A percentile compares a stretch with the other conserved stretches of the same genome.
Evolutionary conservation across 2,797 vertebrate genomes (phyloP).

Genomic region (Tadarida brasiliensis): DNA sequence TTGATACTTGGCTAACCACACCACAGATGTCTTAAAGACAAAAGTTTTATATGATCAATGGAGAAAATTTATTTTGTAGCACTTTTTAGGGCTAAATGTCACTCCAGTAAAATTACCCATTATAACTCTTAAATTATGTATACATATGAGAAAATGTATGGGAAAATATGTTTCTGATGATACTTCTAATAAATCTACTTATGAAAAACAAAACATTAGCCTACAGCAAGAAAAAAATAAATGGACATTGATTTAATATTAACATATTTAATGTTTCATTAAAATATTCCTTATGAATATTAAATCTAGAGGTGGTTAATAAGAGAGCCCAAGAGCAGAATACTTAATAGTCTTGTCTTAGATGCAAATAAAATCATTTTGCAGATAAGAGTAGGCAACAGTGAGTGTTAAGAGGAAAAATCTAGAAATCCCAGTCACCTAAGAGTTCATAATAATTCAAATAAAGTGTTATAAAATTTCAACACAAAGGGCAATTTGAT

Average conservation of each 20-base stretch:
- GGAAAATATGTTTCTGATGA: not conserved
- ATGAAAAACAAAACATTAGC: not conserved
- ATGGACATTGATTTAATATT: not conserved
- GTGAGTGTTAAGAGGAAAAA: not conserved
- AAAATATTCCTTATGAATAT: not conserved
- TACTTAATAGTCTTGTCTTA: not conserved
- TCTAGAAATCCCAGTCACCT: not conserved
- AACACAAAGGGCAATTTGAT: not conserved
- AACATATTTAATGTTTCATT: not conserved
- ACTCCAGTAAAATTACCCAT: not conserved
- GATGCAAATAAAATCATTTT: conserved; percentile 6
- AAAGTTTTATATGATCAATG: not conserved
- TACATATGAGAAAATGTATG: not conserved
- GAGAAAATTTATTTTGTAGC: not conserved
- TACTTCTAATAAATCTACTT: not conserved
- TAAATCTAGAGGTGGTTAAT: not conserved
- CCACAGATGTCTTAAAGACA: not conserved
- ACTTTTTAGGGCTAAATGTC: not conserved
- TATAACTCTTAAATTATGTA: not conserved
- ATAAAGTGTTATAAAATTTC: not conserved
- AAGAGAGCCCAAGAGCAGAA: not conserved
- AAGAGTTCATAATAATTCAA: not conserved
- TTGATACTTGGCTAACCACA: not conserved
- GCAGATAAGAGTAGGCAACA: not conserved
- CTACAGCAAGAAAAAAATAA: not conserved